Percentiles rank a stretch among this genome's conserved stretches.
Evolutionary conservation across 2,113 vertebrate genomes (phyloP).

Genomic region (Ctenomys sociabilis): DNA sequence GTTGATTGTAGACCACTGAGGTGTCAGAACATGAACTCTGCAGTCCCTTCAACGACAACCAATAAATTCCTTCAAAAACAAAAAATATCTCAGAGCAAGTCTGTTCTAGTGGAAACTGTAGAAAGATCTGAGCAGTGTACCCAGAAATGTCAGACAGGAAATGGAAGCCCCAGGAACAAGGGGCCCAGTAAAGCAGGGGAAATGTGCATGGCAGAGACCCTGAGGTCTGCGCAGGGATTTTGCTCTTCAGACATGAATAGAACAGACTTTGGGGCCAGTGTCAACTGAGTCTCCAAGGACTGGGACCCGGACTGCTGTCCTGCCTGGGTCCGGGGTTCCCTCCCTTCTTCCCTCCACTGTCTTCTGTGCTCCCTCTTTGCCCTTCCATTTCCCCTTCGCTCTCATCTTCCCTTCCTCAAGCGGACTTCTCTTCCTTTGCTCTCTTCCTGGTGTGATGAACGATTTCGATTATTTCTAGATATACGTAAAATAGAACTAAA

Average conservation of each 20-base stretch:
- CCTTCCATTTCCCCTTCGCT: accelerated
- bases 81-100: neutral
- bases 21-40: neutral
- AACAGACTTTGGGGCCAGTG: neutral
- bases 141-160: neutral
- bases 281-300: neutral
- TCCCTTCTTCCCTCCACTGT: too few species aligned
- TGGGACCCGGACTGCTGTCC: too few species aligned
- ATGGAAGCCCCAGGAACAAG: neutral
- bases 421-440: too few species aligned
- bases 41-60: neutral
- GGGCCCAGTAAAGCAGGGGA: neutral
- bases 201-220: neutral
- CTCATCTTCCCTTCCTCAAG: neutral
- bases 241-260: neutral
- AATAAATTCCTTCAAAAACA: neutral
- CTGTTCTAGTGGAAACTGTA: neutral
- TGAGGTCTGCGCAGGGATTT: neutral
- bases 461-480: slow-evolving; percentile 20
- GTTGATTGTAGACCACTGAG: neutral
- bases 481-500: neutral
- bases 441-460: neutral
- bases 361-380: neutral
- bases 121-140: neutral
- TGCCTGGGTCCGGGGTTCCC: neutral